Evolutionary conservation across 2,113 vertebrate species (phyloP).

Genomic region (Heterotis niloticus): DNA sequence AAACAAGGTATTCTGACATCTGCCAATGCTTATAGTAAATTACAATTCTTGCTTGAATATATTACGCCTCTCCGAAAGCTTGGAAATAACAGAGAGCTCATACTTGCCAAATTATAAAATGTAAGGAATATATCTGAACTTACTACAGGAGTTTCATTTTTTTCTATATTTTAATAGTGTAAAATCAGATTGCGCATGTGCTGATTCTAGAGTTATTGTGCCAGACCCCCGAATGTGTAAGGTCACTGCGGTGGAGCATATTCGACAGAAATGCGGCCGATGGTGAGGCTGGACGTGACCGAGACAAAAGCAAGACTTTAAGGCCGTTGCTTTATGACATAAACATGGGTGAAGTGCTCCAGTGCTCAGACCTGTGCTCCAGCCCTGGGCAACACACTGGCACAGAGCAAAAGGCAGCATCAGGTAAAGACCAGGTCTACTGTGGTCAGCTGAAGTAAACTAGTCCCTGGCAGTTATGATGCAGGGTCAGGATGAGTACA

Average conservation of each 20-base stretch:
- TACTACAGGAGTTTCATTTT: not conserved
- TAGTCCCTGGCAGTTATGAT: not conserved
- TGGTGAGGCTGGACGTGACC: not conserved
- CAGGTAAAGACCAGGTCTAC: not conserved
- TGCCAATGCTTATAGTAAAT: not conserved
- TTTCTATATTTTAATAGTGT: not conserved
- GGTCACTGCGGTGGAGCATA: not conserved
- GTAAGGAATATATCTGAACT: not conserved
- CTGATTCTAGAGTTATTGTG: not conserved
- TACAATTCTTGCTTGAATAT: conserved; percentile 15
- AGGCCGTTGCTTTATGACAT: too few species aligned
- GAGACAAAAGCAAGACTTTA: too few species aligned
- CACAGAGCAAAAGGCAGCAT: not conserved
- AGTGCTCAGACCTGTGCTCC: too few species aligned
- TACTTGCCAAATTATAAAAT: not conserved
- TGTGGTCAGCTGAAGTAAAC: not conserved
- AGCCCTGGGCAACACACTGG: not conserved
- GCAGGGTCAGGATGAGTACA: not conserved
- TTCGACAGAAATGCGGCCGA: not conserved
- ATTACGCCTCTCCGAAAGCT: not conserved
- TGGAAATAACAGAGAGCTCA: not conserved
- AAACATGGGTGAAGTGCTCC: too few species aligned
- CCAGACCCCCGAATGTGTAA: not conserved
- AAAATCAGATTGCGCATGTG: not conserved
- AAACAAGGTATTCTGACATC: not conserved